Base-by-base conservation (phyloP, 2,888 invertebrate species). In the Nephrocerus scutellatus region DNA sequence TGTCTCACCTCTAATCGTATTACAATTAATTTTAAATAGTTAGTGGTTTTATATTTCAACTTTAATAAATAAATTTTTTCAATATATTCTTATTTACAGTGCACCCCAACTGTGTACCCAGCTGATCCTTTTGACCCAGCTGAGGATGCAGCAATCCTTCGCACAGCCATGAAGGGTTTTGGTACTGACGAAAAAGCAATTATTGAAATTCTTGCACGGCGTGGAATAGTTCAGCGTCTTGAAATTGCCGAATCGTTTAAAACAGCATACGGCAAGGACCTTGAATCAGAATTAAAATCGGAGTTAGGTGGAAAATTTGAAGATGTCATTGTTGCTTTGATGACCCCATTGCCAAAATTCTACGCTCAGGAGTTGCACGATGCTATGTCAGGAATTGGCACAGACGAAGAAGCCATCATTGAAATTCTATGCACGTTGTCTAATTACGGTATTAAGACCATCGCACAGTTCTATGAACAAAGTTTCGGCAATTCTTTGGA, bases 101-200 rank as follows among this genome's bases (percentile, higher is more conserved):
- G 87, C 67, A 86, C 85, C 49, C 88, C 88, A 59, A 89, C 89
- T 51, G 87, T 90, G 47, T 85, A 81, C 70, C 86, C 88, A 26
- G 85, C 85, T 46, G 84, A 86, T 52, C 84, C 84, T 25, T 90
- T 89, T 70, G 86, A 90, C 63, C 81, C 89, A 10, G 79, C 80
- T 43, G 80, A 81, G 33, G 90, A 91, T 73, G 89, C 90, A 4
- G 82, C 82, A 49, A 78, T 81, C 43, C 74, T 91, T 36, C 79
- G 86, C 52, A 88, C 87, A 66, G 90, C 91, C 14, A 90, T 92
- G 90, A 91, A 91, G 66, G 91, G 90, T 39, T 81, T 91, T 56
- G 89, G 92, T 39, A 90, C 91, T 21, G 88, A 93, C 61, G 92
- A 93, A 66, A 84, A 84, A 59, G 81, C 89, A 43, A 88, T 95